phyloP scores from a whole-genome alignment of 2,797 vertebrate genomes.

The Ispidina picta region DNA sequence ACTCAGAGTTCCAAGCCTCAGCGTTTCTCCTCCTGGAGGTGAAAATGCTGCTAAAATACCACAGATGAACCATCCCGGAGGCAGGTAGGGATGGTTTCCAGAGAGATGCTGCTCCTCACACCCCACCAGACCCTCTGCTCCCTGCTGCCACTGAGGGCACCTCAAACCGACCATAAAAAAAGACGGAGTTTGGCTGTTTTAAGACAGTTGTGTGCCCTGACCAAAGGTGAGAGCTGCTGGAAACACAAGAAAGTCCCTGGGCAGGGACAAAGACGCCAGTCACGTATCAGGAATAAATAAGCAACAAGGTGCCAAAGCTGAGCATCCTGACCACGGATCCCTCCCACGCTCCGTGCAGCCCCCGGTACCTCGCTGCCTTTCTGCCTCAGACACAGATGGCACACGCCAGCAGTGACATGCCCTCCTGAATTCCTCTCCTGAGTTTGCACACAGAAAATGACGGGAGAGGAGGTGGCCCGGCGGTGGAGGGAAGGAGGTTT shows the following conservation, averaged over 20 bases:
- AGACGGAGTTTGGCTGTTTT: background rate
- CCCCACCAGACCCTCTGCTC: background rate
- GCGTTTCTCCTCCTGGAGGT: background rate
- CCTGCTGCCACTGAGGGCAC: accelerated
- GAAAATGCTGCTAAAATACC: background rate
- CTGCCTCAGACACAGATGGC: background rate
- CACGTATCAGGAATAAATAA: background rate
- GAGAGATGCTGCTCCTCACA: accelerated
- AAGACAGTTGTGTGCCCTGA: accelerated
- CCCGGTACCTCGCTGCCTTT: background rate
- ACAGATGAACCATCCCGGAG: background rate
- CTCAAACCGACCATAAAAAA: accelerated
- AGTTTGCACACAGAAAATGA: conserved; percentile 13
- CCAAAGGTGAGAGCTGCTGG: background rate
- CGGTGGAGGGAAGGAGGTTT: background rate
- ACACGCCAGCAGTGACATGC: background rate
- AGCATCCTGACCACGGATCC: background rate
- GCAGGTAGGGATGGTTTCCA: background rate
- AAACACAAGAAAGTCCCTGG: background rate
- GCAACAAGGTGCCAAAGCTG: background rate
- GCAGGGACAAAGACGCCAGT: background rate
- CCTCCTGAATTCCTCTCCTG: background rate
- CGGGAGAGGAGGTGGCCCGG: conserved; percentile 1
- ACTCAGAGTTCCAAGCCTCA: background rate
- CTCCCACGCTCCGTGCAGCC: accelerated